Percentiles rank a stretch among this genome's conserved stretches.
Evolutionary conservation across 2,113 vertebrate genomes (phyloP).

Genomic region (Hippocampus barbouri): DNA sequence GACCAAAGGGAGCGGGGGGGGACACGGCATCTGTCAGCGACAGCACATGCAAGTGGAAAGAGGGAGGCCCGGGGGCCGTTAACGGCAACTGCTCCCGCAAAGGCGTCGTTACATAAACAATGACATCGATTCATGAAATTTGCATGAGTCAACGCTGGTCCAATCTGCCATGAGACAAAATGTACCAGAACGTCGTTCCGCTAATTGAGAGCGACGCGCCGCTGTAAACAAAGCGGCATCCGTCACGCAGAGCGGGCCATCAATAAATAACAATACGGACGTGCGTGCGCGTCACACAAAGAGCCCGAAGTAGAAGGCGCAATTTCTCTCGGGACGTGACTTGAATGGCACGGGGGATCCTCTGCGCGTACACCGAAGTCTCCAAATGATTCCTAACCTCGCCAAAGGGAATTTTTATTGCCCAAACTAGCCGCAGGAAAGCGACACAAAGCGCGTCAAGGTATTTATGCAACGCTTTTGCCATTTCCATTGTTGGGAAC

Average conservation of each 20-base stretch:
- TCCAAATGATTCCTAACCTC: neutral
- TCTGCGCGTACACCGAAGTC: neutral
- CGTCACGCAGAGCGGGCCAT: constrained; percentile 25
- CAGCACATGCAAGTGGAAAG: constrained; percentile 41
- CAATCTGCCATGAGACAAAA: constrained; percentile 51
- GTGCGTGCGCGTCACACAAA: neutral
- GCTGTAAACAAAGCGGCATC: constrained; percentile 51
- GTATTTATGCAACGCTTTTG: neutral
- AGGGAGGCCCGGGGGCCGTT: neutral
- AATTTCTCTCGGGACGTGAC: neutral
- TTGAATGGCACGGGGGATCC: neutral
- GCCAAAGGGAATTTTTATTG: neutral
- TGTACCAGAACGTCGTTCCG: constrained; percentile 52
- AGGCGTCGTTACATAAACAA: constrained; percentile 39
- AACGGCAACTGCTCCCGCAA: constrained; percentile 11
- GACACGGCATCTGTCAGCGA: constrained; percentile 58
- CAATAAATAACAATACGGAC: constrained; percentile 17
- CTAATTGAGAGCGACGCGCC: constrained; percentile 44
- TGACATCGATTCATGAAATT: constrained; percentile 28
- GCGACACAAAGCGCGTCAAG: neutral
- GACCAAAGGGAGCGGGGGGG: constrained; percentile 35
- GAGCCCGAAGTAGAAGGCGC: neutral
- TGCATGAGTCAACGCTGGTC: constrained; percentile 47
- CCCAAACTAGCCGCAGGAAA: neutral
- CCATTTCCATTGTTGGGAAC: neutral